phyloP scores from a whole-genome alignment of 1,140 invertebrate genomes.

The Idris sp. region DNA sequence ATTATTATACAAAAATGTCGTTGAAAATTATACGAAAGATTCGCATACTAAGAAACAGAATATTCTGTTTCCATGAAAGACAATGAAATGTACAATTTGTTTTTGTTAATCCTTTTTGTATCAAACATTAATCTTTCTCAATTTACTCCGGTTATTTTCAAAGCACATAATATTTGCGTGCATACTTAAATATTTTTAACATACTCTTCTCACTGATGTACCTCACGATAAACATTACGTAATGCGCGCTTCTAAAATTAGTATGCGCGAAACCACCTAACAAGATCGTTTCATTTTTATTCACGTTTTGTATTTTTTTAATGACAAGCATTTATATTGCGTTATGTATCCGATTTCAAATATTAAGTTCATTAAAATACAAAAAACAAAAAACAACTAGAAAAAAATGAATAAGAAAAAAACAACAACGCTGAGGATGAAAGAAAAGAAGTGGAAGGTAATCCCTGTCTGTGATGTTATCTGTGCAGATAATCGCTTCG shows the following conservation, averaged over 20 bases:
- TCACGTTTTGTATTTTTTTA: constrained; percentile 57
- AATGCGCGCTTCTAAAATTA: constrained; percentile 49
- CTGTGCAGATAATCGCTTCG: constrained; percentile 50
- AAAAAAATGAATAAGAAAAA: too few species aligned
- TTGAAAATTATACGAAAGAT: too few species aligned
- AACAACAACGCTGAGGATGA: too few species aligned
- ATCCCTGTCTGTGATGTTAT: constrained; percentile 40
- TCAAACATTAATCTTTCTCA: constrained; percentile 43
- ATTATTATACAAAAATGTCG: too few species aligned
- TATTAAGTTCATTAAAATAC: constrained; percentile 54
- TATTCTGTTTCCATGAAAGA: too few species aligned
- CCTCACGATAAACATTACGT: constrained; percentile 50
- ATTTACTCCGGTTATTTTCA: constrained; percentile 37
- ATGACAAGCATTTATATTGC: constrained; percentile 63
- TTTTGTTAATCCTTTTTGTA: constrained; percentile 11
- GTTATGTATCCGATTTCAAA: constrained; percentile 59
- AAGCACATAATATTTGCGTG: constrained; percentile 30
- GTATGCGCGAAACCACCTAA: constrained; percentile 55
- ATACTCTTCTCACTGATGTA: constrained; percentile 28
- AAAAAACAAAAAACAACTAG: constrained; percentile 2
- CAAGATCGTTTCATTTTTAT: constrained; percentile 60
- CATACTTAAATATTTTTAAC: constrained; percentile 51
- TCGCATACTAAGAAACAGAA: too few species aligned
- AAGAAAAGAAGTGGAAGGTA: constrained; percentile 17
- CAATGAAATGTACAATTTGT: constrained; percentile 10